Evolutionary conservation across 2,797 vertebrate species (phyloP), one percentile per base, ranked within the genome.

Genomic region (Macroramphosus scolopax): DNA sequence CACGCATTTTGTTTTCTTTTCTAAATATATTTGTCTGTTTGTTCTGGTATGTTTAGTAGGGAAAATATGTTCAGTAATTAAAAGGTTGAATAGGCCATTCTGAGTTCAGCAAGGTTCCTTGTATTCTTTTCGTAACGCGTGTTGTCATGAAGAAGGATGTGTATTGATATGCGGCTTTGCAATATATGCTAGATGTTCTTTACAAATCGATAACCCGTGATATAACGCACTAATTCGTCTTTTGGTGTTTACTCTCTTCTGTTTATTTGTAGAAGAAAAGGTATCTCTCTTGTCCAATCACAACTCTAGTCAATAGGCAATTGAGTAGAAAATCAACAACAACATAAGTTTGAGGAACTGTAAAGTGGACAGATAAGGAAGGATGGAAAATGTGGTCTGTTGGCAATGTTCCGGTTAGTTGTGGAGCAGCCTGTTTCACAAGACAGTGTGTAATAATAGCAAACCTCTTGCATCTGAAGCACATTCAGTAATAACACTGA

Each of bases 1-100:
- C 26, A 6, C 11, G n/a, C 29, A 56, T 68, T 58, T 33, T 66
- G 50, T 35, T 60, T 52, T 51, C 13, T 32, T 35, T 39, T 35
- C 35, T 33, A 44, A 48, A 22, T 46, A 17, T 41, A 47, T 15
- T 15, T 40, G 6, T 14, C 3, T 7, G n/a, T 8, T 32, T 8
- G 10, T 0, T 30, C n/a, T 30, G 12, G 5, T 13, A 17, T 38
- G 50, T 28, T 41, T 30, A 16, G 31, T 11, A 20, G 16, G 14
- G 24, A 5, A 17, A 39, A 5, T 5, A 8, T 12, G 12, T 13
- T 25, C 2, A 20, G 9, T n/a, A 38, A 17, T 10, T 12, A 7
- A 14, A 16, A 24, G 10, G 2, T 1, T 24, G 38, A 24, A 8
- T 2, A 17, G 9, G 5, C 5, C 28, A 10, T n/a, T n/a, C 13